These are phyloP conservation scores for Globicephala melas DNA, from an alignment of 2,113 vertebrate species.

Conservation along the genomic window DNA sequence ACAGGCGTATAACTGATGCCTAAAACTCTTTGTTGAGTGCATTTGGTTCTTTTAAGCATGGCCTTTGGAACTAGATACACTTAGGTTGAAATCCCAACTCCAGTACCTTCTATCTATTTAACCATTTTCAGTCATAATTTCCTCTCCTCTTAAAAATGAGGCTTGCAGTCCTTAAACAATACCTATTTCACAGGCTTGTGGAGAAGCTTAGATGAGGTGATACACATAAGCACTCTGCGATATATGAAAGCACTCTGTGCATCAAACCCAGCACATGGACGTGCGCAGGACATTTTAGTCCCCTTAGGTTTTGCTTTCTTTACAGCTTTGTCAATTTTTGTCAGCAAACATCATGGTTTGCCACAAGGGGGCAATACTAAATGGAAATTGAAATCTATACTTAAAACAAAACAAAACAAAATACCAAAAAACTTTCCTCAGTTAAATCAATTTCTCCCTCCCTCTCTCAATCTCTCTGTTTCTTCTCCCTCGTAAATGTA, in stretches of 20 bases:
- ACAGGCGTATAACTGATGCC: neutral
- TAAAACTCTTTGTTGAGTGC: neutral
- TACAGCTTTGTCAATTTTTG: neutral
- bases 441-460: neutral
- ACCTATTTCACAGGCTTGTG: neutral
- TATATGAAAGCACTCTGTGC: neutral
- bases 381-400: neutral
- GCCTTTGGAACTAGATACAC: neutral
- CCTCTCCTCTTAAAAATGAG: neutral
- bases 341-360: neutral
- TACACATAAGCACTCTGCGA: rapidly evolving
- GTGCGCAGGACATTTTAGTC: neutral
- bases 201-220: neutral
- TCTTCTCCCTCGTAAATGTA: neutral
- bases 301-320: neutral
- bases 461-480: neutral
- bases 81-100: neutral
- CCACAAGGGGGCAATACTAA: slow-evolving; percentile 51
- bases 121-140: neutral
- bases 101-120: neutral
- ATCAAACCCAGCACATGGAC: neutral
- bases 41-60: neutral
- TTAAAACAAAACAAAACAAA: neutral
- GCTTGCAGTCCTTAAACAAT: neutral
- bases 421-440: neutral